These are phyloP conservation scores for Nixonia krombeini DNA, from an alignment of 1,140 invertebrate species.

Conservation along the genomic window DNA sequence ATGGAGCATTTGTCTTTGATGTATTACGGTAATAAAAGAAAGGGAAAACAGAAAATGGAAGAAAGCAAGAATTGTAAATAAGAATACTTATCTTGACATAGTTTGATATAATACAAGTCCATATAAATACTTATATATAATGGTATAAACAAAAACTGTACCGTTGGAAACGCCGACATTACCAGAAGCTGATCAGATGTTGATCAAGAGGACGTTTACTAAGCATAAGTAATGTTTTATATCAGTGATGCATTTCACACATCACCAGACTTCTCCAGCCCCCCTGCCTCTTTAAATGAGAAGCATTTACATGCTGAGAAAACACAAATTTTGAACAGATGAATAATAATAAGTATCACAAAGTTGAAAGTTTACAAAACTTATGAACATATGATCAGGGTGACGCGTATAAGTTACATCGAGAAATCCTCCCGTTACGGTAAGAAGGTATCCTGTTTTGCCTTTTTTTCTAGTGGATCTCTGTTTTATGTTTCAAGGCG, in stretches of 20 bases:
- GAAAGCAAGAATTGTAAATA: constrained; percentile 65
- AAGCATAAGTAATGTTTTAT: constrained; percentile 69
- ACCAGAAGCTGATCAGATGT: constrained; percentile 54
- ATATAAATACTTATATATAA: constrained; percentile 66
- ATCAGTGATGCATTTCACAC: constrained; percentile 66
- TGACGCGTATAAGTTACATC: constrained; percentile 27
- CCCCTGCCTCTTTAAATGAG: constrained; percentile 39
- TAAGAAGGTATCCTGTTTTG: constrained; percentile 41
- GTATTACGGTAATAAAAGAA: constrained; percentile 51
- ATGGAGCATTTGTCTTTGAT: constrained; percentile 37
- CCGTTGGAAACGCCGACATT: constrained; percentile 62
- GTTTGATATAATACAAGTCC: constrained; percentile 69
- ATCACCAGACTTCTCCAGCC: constrained; percentile 54
- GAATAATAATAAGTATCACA: not conserved
- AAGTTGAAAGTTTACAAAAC: not conserved
- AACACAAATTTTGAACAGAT: constrained; percentile 11
- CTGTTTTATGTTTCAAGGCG: constrained; percentile 53
- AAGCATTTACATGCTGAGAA: constrained; percentile 37
- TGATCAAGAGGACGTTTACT: constrained; percentile 58
- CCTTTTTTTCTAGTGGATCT: constrained; percentile 63
- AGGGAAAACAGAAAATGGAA: constrained; percentile 26
- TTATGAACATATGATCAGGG: not conserved
- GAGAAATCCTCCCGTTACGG: constrained; percentile 16
- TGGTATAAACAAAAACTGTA: constrained; percentile 56
- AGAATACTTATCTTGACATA: constrained; percentile 62